Evolutionary conservation across 1,140 invertebrate species (phyloP), one percentile per base, ranked within the genome.

Genomic region (Leptinotarsa lineolata): DNA sequence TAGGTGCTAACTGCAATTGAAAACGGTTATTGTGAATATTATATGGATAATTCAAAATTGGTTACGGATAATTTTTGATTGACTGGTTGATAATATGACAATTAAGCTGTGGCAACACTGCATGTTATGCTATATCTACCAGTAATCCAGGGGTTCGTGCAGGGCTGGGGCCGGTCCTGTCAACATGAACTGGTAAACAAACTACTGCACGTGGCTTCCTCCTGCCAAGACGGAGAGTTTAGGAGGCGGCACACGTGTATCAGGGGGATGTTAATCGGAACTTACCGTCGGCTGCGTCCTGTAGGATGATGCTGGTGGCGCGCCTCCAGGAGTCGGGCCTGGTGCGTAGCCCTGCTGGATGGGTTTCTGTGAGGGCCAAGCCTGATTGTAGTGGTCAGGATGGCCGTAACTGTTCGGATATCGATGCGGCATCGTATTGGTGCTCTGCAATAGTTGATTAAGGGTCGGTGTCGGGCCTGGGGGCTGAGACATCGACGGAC

Each of bases 401-500:
- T 81, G 81, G 48, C 76, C 78, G 75, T 84, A 84, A 76, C 76
- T 83, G 73, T 83, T 84, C 66, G 79, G 80, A 72, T 83, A 84
- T 30, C 83, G 81, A 72, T 80, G 78, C 21, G 77, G 78, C 73
- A 83, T 77, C 39, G 82, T 77, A 70, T 82, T 83, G 54, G 78
- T 77, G 70, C 81, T 84, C 77, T 84, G 82, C 44, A 84, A 72
- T 70, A 97, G 86, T 80, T 95, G 95, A 85, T 97, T 97, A 71
- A 97, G 87, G 39, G 95, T 97, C 63, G 95, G 95, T 60, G 95
- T 97, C 18, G 94, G 95, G 64, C 95, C 93, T 73, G 92, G 91
- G 68, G 92, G 92, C 83, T 94, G 93, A 22, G 90, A 89, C 77
- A 91, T 88, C 73, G 86, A 88, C 80, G 91, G 90, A 72, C 90